A percentile compares a stretch with the other conserved stretches of the same genome.
Evolutionary conservation across 2,888 invertebrate genomes (phyloP).

Genomic region (Polydrusus tereticollis): DNA sequence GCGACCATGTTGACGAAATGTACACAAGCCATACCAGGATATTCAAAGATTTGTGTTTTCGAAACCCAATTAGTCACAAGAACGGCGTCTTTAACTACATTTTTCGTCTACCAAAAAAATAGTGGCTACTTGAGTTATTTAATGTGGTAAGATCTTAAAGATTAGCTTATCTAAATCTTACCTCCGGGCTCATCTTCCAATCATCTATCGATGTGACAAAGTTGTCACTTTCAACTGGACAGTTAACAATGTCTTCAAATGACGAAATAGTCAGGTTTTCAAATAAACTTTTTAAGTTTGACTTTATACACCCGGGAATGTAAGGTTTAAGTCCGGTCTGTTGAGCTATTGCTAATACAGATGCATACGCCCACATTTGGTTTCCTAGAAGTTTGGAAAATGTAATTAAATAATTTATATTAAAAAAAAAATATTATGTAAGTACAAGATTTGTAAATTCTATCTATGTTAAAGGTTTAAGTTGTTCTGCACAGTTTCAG

Average conservation of each 20-base stretch:
- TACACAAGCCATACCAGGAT: too few relatives aligned
- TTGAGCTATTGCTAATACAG: constrained; percentile 68
- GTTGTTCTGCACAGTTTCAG: too few relatives aligned
- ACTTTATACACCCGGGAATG: constrained; percentile 68
- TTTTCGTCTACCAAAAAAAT: too few relatives aligned
- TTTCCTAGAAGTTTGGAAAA: constrained; percentile 60
- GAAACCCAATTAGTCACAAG: too few relatives aligned
- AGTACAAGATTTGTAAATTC: too few relatives aligned
- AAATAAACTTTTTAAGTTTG: constrained; percentile 70
- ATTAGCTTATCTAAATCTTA: neutral
- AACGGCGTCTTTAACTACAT: too few relatives aligned
- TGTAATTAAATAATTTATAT: neutral
- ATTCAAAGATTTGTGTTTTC: too few relatives aligned
- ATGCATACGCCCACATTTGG: constrained; percentile 70
- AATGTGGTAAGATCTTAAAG: too few relatives aligned
- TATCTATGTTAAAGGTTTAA: too few relatives aligned
- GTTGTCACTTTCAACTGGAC: constrained; percentile 66
- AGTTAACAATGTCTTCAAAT: constrained; percentile 70
- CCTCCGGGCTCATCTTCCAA: constrained; percentile 71
- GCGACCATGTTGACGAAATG: too few relatives aligned
- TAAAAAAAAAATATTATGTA: too few relatives aligned
- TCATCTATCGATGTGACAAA: constrained; percentile 68
- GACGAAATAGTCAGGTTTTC: constrained; percentile 70
- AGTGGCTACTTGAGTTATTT: too few relatives aligned
- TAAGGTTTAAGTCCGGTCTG: constrained; percentile 68